Base-by-base conservation (phyloP, 92 coral and sea anemone genomes). In the Diadumene lineata region DNA sequence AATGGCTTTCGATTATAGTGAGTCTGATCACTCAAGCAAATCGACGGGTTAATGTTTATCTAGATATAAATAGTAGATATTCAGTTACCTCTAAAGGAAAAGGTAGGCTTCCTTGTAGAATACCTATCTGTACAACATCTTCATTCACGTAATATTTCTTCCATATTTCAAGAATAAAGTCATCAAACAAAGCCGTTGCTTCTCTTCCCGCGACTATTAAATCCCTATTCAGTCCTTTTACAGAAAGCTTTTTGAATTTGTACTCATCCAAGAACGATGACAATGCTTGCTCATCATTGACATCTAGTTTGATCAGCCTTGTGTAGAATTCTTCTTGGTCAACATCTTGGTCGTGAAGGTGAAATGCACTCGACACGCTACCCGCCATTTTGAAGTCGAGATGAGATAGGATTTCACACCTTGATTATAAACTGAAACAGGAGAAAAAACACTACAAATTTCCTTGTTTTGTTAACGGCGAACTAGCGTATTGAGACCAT, bases 81-180 rank as follows among this genome's bases (percentile, higher is more conserved):
- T 38, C 13, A 23, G 86, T 77, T 74, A 91, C 97, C 93, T 91
- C 97, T 44, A 88, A 79, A 44, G 97, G 97, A 30, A 91, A 88
- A 34, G 97, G 88, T 50, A 84, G 76, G 50, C 64, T 91, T 33
- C 93, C 93, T 73, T 91, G 92, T 32, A 91, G 75, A 64, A 91
- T 79, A 66, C 90, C 97, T 34, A 91, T 91, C 62, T 91, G 97
- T 0, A 73, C 88, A 34, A 91, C 97, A 9, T 91, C 97, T 71
- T 91, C 97, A 11, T 78, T 86, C 43, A 91, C 82, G 70, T 91
- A 91, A 62, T 91, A 88, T 66, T 91, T 91, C 69, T 86, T 91
- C 97, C 97, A 91, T 8, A 91, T 85, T 44, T 91, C 93, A 48
- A 91, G 56, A 1, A 86, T 80, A 72, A 88, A 91, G 31, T 91